Percentiles rank a stretch among this genome's conserved stretches.
Evolutionary conservation across 2,797 vertebrate genomes (phyloP).

Genomic region (Arctocebus calabarensis): DNA sequence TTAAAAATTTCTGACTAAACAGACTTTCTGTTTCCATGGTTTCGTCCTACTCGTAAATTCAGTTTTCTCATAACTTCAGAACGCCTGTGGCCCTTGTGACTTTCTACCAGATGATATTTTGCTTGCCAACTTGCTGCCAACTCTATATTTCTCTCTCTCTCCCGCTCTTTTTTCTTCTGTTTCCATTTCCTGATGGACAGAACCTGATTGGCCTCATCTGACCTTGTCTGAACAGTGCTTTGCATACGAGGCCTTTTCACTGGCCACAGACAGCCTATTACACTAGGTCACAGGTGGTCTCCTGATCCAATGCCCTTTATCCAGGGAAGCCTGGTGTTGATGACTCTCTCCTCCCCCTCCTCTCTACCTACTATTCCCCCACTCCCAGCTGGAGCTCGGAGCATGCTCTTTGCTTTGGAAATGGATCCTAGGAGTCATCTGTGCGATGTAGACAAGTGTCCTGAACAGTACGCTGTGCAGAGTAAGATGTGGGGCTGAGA

Average conservation of each 20-base stretch:
- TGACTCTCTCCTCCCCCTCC: background rate
- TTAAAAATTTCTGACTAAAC: background rate
- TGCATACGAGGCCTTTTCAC: background rate
- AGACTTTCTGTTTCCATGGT: background rate
- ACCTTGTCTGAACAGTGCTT: background rate
- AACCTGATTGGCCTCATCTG: no score
- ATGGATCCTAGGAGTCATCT: no score
- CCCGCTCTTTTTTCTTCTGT: background rate
- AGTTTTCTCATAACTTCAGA: background rate
- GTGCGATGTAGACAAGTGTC: background rate
- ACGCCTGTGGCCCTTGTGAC: background rate
- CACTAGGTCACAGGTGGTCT: accelerated
- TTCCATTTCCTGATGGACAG: background rate
- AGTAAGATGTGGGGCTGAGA: background rate
- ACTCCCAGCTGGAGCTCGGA: background rate
- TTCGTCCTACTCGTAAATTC: slow-evolving; percentile 28
- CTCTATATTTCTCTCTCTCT: background rate
- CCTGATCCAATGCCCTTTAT: accelerated
- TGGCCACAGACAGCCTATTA: background rate
- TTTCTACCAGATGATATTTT: background rate
- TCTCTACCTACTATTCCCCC: background rate
- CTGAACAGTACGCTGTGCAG: no score
- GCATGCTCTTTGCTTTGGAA: background rate
- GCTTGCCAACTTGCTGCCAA: background rate
- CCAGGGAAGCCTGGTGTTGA: background rate